Base-by-base conservation (phyloP, 2,888 invertebrate genomes). In the Quadroppia sp. region DNA sequence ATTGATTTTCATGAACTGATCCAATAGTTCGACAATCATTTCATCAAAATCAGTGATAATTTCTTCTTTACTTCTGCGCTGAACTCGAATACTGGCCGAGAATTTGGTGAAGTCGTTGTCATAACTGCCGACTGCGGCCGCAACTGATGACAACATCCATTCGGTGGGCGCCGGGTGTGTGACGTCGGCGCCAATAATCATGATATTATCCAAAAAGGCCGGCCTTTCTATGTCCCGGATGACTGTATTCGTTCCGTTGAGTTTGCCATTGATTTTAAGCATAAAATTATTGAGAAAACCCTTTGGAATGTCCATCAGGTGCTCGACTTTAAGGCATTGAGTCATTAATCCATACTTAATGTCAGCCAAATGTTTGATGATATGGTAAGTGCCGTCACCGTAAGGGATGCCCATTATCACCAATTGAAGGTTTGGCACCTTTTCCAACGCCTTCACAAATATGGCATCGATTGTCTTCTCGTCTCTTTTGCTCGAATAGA, bases 161-260 rank as follows among this genome's bases (percentile, higher is more conserved):
- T 75, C 72, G 71, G 77, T 87, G 86, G 1, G 72, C 0, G 91
- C 88, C 0, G 94, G 94, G 84, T 95, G 95, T 0, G 94, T 94
- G 6, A 94, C 94, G 83, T 95, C 95, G 11, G 94, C 94, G 0
- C 95, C 94, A 48, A 93, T 85, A 17, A 89, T 86, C 87, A 89
- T 87, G 11, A 59, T 6, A 6, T 75, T 71, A 6, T 67, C 56
- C 2, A 28, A 40, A 15, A 73, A 72, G n/a, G 69, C 59, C 2
- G 77, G 71, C 0, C 70, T 7, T 15, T 72, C 36, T 0, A 30
- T 3, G 6, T 72, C 36, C 2, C 2, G n/a, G 7, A 87, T 79
- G 36, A 80, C 82, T 80, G 92, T 91, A 83, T 94, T 77, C 17
- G 73, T 76, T 20, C 77, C 77, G 36, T 76, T 76, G 4, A 77